phyloP scores from a whole-genome alignment of 2,888 invertebrate species.

The Rhorus exstirpatorius region DNA sequence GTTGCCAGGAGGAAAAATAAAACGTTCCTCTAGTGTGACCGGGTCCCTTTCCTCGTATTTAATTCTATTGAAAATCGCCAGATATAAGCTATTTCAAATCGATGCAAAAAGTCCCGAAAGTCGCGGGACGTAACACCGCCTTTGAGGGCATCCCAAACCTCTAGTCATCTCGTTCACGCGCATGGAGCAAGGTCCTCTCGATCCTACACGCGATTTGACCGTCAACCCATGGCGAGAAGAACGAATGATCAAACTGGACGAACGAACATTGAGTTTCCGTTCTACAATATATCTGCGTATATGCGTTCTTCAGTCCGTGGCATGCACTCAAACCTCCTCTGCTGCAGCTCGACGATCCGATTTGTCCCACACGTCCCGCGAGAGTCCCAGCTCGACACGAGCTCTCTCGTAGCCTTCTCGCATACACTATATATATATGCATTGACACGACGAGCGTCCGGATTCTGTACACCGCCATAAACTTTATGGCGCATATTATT shows the following conservation, averaged over 20 bases:
- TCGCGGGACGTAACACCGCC: too few relatives aligned
- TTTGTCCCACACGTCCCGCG: constrained; percentile 64
- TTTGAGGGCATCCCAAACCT: constrained; percentile 40
- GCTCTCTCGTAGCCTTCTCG: constrained; percentile 28
- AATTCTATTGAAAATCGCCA: too few relatives aligned
- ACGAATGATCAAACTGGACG: constrained; percentile 18
- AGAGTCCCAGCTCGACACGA: constrained; percentile 55
- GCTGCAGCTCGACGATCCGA: constrained; percentile 56
- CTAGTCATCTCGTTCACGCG: constrained; percentile 26
- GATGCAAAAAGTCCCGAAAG: too few relatives aligned
- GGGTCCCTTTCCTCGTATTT: too few relatives aligned
- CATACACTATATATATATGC: too few relatives aligned
- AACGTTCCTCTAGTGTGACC: too few relatives aligned
- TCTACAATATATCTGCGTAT: not conserved
- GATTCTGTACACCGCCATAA: constrained; percentile 69
- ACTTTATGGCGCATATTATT: constrained; percentile 73
- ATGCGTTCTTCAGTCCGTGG: not conserved
- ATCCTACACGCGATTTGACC: constrained; percentile 7
- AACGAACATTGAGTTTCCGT: constrained; percentile 43
- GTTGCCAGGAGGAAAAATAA: too few relatives aligned
- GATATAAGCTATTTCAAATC: too few relatives aligned
- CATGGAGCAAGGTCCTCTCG: constrained; percentile 39
- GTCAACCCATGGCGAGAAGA: constrained; percentile 3
- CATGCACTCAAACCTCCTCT: constrained; percentile 29
- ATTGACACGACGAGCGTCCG: constrained; percentile 58